Base-by-base conservation (phyloP, 2,797 vertebrate species). In the Rallus crepitans region DNA sequence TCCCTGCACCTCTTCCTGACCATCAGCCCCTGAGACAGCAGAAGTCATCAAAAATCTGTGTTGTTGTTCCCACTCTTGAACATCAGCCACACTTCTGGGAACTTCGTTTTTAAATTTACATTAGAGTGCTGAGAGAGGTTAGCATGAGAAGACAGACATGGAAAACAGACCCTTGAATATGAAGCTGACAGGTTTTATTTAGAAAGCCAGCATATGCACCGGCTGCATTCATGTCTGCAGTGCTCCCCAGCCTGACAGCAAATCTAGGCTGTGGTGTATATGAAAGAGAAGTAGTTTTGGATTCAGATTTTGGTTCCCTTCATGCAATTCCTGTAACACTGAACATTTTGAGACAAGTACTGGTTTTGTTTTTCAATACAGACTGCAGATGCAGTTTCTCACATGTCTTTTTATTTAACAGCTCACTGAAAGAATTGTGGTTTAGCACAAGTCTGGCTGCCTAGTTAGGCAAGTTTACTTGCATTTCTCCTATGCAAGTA, bases 181-280 rank as follows among this genome's bases (percentile, higher is more conserved):
- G 95, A 94, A 96, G 87, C 80, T 95, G 91, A 93, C 89, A 96
- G 78, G 68, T 93, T 97, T 97, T 97, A 97, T 97, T 98, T 98
- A 97, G 97, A 97, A 98, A 97, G 82, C 71, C 84, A 88, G 70
- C 96, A 96, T 96, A 97, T 96, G 95, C 87, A 84, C 76, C 92
- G 94, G 92, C 90, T 97, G 90, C n/a, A 63, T 87, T 89, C 80
- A 45, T 94, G 94, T 82, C 76, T 91, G 93, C 96, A 96, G 86
- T 65, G 69, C 86, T 93, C 94, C 71, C 69, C 60, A 93, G 83
- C 95, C 68, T 92, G 95, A 94, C 87, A 94, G 53, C 93, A 55
- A 71, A 84, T 95, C 95, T 88, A 89, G 75, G 90, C 47, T 65
- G 71, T 47, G 78, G 76, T 87, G 55, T 94, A 64, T 90, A 37